Conservation (phyloP, 2,113 vertebrate genomes). For the Lamprologus tigripictilis region DNA sequence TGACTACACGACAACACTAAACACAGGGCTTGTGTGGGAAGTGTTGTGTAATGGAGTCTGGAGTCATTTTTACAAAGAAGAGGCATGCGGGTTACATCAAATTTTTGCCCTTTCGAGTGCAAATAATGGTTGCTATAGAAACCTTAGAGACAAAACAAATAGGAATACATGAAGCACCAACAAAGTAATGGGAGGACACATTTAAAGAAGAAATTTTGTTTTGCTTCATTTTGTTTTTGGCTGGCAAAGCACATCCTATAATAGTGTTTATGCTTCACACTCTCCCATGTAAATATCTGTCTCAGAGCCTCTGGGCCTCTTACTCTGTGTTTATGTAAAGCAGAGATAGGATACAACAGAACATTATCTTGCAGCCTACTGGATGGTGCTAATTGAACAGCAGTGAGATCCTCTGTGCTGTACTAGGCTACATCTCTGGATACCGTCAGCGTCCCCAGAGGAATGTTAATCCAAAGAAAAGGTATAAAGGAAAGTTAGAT, state of each 20-base stretch:
- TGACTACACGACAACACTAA: background rate
- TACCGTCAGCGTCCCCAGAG: slow-evolving; percentile 30
- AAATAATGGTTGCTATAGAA: background rate
- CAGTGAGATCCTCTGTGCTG: slow-evolving; percentile 38
- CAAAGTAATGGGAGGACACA: background rate
- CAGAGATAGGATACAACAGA: slow-evolving; percentile 41
- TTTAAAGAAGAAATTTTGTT: background rate
- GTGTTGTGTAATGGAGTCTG: background rate
- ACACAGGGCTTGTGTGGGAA: slow-evolving; percentile 14
- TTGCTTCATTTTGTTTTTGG: background rate
- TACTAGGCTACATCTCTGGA: slow-evolving; percentile 52
- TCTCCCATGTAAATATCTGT: slow-evolving; percentile 32
- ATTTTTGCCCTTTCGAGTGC: background rate
- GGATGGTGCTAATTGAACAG: slow-evolving; percentile 60
- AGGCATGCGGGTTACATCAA: background rate
- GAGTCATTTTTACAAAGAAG: background rate
- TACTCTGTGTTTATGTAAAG: slow-evolving; percentile 56
- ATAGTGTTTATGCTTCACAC: slow-evolving; percentile 27
- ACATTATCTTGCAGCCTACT: slow-evolving; percentile 43
- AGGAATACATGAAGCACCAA: background rate
- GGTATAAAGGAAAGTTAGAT: background rate
- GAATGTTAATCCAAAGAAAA: slow-evolving; percentile 43
- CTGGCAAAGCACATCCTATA: background rate
- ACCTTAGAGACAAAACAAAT: background rate
- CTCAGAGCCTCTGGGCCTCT: slow-evolving; percentile 5